These are phyloP conservation scores for Alexandromys fortis DNA, from an alignment of 2,113 vertebrate genomes.

Conservation along the genomic window DNA sequence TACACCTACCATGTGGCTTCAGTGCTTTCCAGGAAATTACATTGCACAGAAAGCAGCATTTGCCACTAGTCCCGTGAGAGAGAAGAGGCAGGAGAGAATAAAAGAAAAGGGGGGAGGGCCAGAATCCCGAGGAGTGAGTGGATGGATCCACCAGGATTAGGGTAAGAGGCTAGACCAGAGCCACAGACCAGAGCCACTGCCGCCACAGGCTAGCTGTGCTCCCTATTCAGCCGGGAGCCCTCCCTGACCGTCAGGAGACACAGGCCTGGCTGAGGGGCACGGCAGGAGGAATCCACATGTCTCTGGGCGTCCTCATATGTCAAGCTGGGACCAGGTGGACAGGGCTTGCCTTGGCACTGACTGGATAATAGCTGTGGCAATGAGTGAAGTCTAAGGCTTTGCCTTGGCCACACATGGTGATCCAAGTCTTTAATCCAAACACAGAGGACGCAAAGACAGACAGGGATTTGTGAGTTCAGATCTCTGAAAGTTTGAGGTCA, in stretches of 20 bases:
- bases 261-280: background rate
- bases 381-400: background rate
- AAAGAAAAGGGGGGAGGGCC: background rate
- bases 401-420: background rate
- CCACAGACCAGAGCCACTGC: background rate
- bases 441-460: background rate
- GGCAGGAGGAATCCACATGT: background rate
- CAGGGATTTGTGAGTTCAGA: background rate
- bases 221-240: background rate
- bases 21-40: background rate
- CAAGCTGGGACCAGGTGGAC: background rate
- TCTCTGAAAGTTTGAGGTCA: background rate
- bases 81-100: background rate
- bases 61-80: background rate
- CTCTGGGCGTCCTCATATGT: background rate
- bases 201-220: background rate
- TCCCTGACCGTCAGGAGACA: background rate
- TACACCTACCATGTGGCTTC: background rate
- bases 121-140: background rate
- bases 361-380: background rate
- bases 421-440: background rate
- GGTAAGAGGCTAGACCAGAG: background rate
- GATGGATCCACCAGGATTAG: background rate
- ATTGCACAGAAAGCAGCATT: background rate
- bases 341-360: background rate